Conservation (phyloP, 2,888 invertebrate genomes). For the Eretmocerus hayati region DNA sequence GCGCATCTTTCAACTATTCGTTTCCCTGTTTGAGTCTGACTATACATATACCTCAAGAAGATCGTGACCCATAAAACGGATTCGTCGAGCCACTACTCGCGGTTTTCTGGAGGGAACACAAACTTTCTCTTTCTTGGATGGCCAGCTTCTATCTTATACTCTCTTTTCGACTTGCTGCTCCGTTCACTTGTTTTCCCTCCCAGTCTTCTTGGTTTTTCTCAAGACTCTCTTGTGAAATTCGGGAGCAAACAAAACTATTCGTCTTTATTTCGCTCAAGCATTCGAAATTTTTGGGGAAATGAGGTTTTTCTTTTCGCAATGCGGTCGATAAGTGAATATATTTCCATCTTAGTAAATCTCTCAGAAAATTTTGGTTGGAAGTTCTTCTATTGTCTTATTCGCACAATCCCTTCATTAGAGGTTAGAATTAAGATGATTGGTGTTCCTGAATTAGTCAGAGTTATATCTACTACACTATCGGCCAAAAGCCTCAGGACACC, state of each 20-base stretch:
- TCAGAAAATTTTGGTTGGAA: no score
- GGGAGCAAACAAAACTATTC: slow-evolving; percentile 37
- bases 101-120: slow-evolving; percentile 14
- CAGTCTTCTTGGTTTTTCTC: neutral
- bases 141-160: slow-evolving; percentile 8
- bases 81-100: slow-evolving; percentile 8
- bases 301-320: no score
- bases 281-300: slow-evolving; percentile 28
- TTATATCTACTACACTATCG: no score
- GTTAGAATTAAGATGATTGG: no score
- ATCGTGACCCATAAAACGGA: slow-evolving; percentile 22
- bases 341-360: no score
- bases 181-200: neutral
- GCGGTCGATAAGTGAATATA: no score
- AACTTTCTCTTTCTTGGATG: slow-evolving; percentile 12
- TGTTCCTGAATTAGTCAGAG: no score
- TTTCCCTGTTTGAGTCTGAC: slow-evolving; percentile 1
- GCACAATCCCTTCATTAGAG: no score
- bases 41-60: slow-evolving; percentile 1
- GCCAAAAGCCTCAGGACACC: no score
- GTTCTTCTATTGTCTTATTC: no score
- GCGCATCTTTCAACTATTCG: slow-evolving; percentile 1
- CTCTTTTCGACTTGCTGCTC: neutral
- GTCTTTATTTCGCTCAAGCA: slow-evolving; percentile 33
- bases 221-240: slow-evolving; percentile 4